Conservation (phyloP, 1,140 invertebrate species). For the Sarcophaga bullata region DNA sequence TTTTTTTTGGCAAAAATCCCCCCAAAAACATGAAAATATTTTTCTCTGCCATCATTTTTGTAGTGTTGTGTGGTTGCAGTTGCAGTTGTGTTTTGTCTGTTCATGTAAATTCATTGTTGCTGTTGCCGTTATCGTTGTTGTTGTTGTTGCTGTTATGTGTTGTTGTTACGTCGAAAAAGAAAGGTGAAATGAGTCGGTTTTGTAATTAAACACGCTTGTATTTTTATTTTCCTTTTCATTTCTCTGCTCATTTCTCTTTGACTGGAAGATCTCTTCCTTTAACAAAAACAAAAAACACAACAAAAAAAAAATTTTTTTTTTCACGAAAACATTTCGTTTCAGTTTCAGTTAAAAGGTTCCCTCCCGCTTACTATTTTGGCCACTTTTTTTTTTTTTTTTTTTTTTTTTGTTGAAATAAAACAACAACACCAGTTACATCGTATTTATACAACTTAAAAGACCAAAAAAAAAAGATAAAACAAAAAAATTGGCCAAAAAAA, state of each 20-base stretch:
- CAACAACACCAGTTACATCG: no score
- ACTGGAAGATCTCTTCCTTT: background rate
- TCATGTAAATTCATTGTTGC: background rate
- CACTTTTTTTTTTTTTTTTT: background rate
- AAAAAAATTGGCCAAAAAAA: no score
- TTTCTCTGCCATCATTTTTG: no score
- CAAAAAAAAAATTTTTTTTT: no score
- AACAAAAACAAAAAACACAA: no score
- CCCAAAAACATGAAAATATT: no score
- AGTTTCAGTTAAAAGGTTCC: no score
- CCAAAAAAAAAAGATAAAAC: background rate
- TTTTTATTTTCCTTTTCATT: background rate
- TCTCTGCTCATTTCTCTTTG: background rate
- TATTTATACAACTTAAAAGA: background rate
- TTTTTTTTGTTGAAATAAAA: background rate
- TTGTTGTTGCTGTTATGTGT: background rate
- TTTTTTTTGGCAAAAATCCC: no score
- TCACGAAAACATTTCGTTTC: no score
- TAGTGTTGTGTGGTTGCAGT: background rate
- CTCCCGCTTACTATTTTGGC: no score
- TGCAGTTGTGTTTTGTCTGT: background rate
- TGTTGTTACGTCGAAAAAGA: slow-evolving; percentile 12
- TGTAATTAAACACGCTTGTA: slow-evolving; percentile 17
- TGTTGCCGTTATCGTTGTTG: background rate
- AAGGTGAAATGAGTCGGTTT: slow-evolving; percentile 15